These are phyloP conservation scores for Gallinago undulata DNA, from an alignment of 2,113 vertebrate species.

Conservation along the genomic window DNA sequence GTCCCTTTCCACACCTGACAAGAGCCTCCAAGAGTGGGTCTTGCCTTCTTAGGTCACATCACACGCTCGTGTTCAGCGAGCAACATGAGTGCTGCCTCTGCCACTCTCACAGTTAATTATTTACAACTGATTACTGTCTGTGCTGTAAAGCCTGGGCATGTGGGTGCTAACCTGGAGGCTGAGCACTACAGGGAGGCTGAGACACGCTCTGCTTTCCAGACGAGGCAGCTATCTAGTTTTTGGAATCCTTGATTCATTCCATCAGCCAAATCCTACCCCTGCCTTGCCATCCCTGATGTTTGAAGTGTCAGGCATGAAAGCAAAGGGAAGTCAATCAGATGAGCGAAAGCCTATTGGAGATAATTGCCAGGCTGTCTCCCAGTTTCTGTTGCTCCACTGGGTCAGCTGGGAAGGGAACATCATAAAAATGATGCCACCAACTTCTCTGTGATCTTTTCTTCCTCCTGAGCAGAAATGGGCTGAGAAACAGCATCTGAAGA, in stretches of 20 bases:
- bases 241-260: neutral
- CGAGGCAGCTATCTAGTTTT: neutral
- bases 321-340: slow-evolving; percentile 39
- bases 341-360: neutral
- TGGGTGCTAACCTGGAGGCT: neutral
- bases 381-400: neutral
- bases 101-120: neutral
- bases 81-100: neutral
- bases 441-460: slow-evolving; percentile 13
- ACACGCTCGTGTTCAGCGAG: neutral
- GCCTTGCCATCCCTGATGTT: neutral
- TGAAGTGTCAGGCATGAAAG: slow-evolving; percentile 59
- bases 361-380: slow-evolving; percentile 27
- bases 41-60: neutral
- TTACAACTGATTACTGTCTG: neutral
- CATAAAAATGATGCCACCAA: neutral
- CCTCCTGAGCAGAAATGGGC: neutral
- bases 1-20: neutral
- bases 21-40: neutral
- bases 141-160: neutral
- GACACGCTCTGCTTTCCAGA: neutral
- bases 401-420: neutral
- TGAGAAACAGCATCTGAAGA: neutral
- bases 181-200: neutral
- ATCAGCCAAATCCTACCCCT: slow-evolving; percentile 8